phyloP scores from a whole-genome alignment of 2,888 invertebrate genomes.

The Laothoe populi region DNA sequence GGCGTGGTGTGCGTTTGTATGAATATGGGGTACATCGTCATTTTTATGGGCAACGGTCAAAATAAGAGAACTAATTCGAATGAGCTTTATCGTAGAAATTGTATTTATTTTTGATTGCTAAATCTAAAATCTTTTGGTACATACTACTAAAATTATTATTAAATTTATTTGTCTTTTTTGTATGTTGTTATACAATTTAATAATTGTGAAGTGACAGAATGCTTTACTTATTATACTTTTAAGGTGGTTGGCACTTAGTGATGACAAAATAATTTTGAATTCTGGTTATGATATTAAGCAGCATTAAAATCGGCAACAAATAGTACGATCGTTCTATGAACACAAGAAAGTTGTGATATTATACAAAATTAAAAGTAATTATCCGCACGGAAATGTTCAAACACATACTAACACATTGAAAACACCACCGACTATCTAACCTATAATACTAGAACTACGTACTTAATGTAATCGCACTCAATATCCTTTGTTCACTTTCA shows the following conservation, averaged over 20 bases:
- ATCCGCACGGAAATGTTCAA: conserved; percentile 31
- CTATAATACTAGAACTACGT: conserved; percentile 76
- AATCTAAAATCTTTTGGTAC: background rate
- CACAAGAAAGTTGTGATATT: conserved; percentile 9
- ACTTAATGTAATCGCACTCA: conserved; percentile 83
- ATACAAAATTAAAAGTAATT: conserved; percentile 23
- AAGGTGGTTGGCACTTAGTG: background rate
- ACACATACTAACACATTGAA: conserved; percentile 46
- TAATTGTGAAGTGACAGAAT: background rate
- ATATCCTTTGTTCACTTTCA: conserved; percentile 85
- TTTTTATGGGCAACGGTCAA: conserved; percentile 25
- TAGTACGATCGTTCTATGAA: background rate
- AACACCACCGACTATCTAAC: conserved; percentile 60
- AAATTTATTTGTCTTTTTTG: background rate
- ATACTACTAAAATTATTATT: background rate
- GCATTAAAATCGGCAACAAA: background rate
- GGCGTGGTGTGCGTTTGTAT: background rate
- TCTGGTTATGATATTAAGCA: background rate
- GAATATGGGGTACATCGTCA: conserved; percentile 1
- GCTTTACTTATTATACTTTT: background rate
- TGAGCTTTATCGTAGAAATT: conserved; percentile 4
- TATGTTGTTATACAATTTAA: background rate
- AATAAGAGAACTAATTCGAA: conserved; percentile 35
- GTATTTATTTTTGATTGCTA: too few species aligned
- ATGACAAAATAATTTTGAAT: background rate